These are phyloP conservation scores for Himalopsyche phryganea DNA, from an alignment of 1,140 invertebrate genomes.

Conservation along the genomic window DNA sequence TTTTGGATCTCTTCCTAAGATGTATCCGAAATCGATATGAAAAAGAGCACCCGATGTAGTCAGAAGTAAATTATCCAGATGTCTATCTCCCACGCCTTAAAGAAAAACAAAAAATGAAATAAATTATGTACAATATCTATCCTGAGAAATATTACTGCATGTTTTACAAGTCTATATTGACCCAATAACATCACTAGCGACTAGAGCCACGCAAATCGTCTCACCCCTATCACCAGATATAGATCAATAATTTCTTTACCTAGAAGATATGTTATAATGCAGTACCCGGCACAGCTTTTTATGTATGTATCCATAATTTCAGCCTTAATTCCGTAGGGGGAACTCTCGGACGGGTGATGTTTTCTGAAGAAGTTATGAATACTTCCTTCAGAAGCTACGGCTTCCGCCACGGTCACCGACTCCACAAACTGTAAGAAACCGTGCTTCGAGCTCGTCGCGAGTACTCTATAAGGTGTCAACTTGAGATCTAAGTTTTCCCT, in stretches of 20 bases:
- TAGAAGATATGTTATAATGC: conserved; percentile 95
- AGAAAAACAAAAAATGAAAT: not conserved
- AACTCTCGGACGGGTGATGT: conserved; percentile 81
- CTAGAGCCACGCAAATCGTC: no score
- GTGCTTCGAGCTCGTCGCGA: conserved; percentile 93
- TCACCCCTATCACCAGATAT: no score
- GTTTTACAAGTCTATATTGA: no score
- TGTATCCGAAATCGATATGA: conserved; percentile 99
- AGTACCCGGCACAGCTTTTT: conserved; percentile 96
- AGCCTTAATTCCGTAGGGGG: conserved; percentile 83
- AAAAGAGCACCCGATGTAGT: conserved; percentile 90
- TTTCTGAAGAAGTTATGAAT: conserved; percentile 90
- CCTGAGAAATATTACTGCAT: no score
- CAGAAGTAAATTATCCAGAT: conserved; percentile 94
- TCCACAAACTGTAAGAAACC: conserved; percentile 98
- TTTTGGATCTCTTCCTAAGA: conserved; percentile 96
- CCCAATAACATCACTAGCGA: no score
- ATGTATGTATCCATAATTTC: conserved; percentile 99
- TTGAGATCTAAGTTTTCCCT: conserved; percentile 94
- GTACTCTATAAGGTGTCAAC: conserved; percentile 87
- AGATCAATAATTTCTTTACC: no score
- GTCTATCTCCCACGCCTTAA: conserved; percentile 92
- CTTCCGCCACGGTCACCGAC: conserved; percentile 88
- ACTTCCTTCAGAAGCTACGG: conserved; percentile 79
- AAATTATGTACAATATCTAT: no score